phyloP scores from a whole-genome alignment of 2,113 vertebrate species.

The Phalacrocorax pelagicus region DNA sequence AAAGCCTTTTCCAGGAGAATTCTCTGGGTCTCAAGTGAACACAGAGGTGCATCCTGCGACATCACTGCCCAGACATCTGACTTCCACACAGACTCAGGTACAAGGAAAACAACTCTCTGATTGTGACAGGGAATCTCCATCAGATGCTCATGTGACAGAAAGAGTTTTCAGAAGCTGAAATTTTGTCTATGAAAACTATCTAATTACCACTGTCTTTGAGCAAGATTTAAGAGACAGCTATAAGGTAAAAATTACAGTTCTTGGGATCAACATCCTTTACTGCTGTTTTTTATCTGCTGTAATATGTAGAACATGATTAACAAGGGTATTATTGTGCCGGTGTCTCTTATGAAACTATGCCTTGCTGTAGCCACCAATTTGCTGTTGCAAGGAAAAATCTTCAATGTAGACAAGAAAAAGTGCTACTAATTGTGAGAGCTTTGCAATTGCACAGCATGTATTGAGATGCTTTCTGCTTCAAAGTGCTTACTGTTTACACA shows the following conservation, averaged over 20 bases:
- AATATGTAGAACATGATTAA: neutral
- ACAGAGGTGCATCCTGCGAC: neutral
- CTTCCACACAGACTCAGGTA: neutral
- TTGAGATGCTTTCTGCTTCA: neutral
- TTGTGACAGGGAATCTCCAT: neutral
- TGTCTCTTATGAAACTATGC: neutral
- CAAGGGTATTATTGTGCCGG: neutral
- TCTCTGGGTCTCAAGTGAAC: neutral
- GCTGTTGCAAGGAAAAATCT: neutral
- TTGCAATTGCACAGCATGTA: neutral
- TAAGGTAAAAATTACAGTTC: neutral
- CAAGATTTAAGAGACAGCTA: neutral
- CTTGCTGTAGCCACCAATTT: neutral
- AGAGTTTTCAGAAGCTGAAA: neutral
- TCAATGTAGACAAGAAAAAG: neutral
- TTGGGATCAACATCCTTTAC: neutral
- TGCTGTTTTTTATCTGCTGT: neutral
- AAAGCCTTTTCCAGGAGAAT: neutral
- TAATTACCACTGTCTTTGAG: neutral
- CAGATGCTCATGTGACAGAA: neutral
- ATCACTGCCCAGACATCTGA: neutral
- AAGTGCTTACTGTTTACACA: neutral
- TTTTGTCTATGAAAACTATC: neutral
- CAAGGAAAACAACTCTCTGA: neutral
- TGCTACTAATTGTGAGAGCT: neutral